Conservation (phyloP, 2,888 invertebrate genomes). For the Dryomyza anilis region DNA sequence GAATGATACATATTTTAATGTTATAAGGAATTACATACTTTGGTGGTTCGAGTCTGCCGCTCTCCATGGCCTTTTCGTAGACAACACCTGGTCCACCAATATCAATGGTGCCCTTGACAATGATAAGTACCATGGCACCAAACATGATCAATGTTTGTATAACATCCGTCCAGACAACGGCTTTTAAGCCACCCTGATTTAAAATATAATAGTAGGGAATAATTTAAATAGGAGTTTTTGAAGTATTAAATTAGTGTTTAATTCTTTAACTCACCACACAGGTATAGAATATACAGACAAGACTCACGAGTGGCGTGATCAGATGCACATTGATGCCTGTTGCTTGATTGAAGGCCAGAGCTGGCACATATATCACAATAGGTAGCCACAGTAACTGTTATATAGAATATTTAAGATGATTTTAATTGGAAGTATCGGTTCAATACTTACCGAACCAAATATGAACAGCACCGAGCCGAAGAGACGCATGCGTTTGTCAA, state of each 20-base stretch:
- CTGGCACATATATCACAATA: slow-evolving; percentile 75
- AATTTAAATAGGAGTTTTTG: too few relatives aligned
- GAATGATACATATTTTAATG: background rate
- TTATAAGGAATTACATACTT: slow-evolving; percentile 59
- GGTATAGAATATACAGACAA: slow-evolving; percentile 81
- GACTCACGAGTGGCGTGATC: slow-evolving; percentile 74
- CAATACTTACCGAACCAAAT: slow-evolving; percentile 67
- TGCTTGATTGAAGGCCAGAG: slow-evolving; percentile 77
- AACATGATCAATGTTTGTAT: slow-evolving; percentile 74
- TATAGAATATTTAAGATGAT: slow-evolving; percentile 2
- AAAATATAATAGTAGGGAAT: too few relatives aligned
- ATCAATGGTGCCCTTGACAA: slow-evolving; percentile 69
- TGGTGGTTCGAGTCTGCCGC: slow-evolving; percentile 68
- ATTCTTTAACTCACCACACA: slow-evolving; percentile 75
- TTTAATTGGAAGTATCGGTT: background rate
- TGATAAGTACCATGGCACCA: slow-evolving; percentile 70
- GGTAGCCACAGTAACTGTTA: slow-evolving; percentile 72
- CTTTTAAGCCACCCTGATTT: slow-evolving; percentile 71
- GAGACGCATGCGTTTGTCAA: slow-evolving; percentile 69
- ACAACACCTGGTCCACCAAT: slow-evolving; percentile 71
- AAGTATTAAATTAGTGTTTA: too few relatives aligned
- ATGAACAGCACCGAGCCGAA: slow-evolving; percentile 72
- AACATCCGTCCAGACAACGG: slow-evolving; percentile 76
- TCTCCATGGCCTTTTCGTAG: slow-evolving; percentile 65
- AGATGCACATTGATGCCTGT: slow-evolving; percentile 78